Conservation (phyloP, 2,888 invertebrate genomes). For the Amphipoea oculea region DNA sequence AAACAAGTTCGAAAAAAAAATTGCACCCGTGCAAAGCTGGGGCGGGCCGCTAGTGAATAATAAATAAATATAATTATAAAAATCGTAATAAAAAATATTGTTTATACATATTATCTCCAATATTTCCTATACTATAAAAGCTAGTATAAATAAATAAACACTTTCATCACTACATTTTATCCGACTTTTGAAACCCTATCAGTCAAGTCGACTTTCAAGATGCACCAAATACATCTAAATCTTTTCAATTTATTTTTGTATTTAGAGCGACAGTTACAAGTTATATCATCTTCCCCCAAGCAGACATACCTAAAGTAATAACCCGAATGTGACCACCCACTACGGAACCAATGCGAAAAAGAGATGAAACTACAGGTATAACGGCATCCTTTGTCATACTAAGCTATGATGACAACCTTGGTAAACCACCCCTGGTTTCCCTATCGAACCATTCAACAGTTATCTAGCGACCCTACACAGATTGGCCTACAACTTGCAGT, state of each 20-base stretch:
- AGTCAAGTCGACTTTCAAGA: background rate
- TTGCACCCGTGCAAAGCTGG: too few relatives aligned
- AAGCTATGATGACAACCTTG: background rate
- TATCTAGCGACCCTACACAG: constrained; percentile 5
- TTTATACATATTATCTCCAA: background rate
- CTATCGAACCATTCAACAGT: constrained; percentile 5
- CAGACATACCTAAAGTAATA: background rate
- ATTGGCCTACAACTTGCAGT: background rate
- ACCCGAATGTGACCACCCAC: background rate
- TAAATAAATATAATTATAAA: background rate
- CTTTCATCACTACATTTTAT: background rate
- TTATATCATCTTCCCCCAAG: background rate
- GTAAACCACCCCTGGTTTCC: background rate
- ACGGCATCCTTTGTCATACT: background rate
- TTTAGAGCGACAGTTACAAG: background rate
- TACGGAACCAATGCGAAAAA: background rate
- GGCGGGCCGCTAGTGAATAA: background rate
- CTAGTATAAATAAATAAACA: background rate
- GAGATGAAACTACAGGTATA: background rate
- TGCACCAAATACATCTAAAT: too few relatives aligned
- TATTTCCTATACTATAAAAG: background rate
- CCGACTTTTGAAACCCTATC: background rate
- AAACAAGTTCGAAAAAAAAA: too few relatives aligned
- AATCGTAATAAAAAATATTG: background rate
- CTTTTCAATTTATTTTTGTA: background rate